Evolutionary conservation across 2,797 vertebrate species (phyloP).

Genomic region (Channa striata): DNA sequence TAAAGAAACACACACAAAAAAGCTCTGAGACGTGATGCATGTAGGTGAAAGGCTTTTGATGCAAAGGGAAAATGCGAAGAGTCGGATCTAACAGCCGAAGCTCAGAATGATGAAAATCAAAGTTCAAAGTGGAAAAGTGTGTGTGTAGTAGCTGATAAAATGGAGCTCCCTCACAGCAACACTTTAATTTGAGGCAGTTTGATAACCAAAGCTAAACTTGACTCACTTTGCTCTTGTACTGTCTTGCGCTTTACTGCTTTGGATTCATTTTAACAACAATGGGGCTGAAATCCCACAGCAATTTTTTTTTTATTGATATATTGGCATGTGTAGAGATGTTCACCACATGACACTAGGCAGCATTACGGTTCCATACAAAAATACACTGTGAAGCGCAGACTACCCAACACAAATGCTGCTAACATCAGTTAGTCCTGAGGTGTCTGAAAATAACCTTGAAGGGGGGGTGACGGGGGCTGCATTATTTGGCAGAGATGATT

Average conservation of each 20-base stretch:
- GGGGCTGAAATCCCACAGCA: background rate
- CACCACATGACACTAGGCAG: too few species aligned
- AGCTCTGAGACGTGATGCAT: background rate
- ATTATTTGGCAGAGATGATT: too few species aligned
- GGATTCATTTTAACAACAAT: background rate
- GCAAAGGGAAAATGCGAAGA: background rate
- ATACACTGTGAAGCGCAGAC: too few species aligned
- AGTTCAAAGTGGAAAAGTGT: background rate
- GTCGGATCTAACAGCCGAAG: background rate
- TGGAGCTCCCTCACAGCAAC: background rate
- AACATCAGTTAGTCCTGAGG: too few species aligned
- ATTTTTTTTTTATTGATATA: background rate
- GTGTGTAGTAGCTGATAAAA: background rate
- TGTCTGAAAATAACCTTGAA: too few species aligned
- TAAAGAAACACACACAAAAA: background rate
- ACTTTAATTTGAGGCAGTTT: constrained; percentile 10
- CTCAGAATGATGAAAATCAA: background rate
- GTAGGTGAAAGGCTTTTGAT: background rate
- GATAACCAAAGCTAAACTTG: constrained; percentile 1
- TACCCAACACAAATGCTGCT: too few species aligned
- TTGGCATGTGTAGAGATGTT: too few species aligned
- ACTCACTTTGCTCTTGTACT: background rate
- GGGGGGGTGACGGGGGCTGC: too few species aligned
- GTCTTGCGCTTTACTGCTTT: background rate
- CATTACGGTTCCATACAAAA: too few species aligned